Conservation (phyloP, 2,113 vertebrate genomes). For the Dasyurus viverrinus region DNA sequence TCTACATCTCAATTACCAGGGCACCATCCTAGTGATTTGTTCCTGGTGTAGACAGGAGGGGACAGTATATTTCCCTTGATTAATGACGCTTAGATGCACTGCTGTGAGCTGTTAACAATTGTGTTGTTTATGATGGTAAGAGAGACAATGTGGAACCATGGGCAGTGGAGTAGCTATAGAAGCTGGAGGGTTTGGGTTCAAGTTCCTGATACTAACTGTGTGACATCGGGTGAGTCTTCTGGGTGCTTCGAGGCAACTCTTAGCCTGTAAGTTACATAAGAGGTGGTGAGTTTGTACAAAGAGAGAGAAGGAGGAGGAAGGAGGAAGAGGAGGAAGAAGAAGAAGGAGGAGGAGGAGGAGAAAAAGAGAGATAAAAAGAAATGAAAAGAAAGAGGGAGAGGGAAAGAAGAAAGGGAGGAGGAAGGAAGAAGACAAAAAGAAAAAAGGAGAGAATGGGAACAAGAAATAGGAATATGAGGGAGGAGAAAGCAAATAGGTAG, state of each 20-base stretch:
- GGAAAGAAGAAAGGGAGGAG: too few relatives aligned
- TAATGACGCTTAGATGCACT: neutral
- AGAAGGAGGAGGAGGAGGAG: rapidly evolving
- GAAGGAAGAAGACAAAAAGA: too few relatives aligned
- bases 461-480: neutral
- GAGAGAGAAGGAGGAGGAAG: rapidly evolving
- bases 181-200: neutral
- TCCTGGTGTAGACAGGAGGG: neutral
- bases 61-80: neutral
- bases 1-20: neutral
- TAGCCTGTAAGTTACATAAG: neutral
- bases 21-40: neutral
- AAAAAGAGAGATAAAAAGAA: too few relatives aligned
- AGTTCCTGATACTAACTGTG: neutral
- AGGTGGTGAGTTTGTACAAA: neutral
- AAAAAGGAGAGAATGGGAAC: too few relatives aligned
- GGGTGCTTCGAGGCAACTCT: neutral
- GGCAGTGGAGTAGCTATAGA: neutral
- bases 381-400: too few relatives aligned
- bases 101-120: neutral
- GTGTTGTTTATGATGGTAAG: neutral
- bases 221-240: neutral
- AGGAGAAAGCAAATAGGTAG: neutral
- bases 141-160: neutral
- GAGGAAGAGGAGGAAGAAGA: rapidly evolving